Base-by-base conservation (phyloP, 1,140 invertebrate species). In the Drosophila orena region DNA sequence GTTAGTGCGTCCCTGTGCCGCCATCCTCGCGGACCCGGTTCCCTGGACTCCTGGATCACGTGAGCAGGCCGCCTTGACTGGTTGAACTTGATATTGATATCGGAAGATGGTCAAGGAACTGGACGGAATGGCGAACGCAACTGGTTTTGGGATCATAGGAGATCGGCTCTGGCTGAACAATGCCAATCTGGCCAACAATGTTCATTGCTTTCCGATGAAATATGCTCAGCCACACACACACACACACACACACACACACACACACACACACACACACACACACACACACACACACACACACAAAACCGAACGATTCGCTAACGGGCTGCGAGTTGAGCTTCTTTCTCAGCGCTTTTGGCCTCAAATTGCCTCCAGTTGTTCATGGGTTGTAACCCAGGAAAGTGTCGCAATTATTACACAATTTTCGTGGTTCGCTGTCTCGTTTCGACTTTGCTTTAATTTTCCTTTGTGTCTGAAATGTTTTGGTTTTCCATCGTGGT, bases 61-160 rank as follows among this genome's bases (percentile, higher is more conserved):
- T 58, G 60, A 56, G 75, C 76, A 54, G 75, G 59, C 44, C 61
- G 70, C 24, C 43, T 64, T 72, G 81, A 86, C 83, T 86, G 83
- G 83, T 86, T 89, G 84, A 86, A 86, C 83, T 86, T 86, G 83
- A 86, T 86, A 86, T 86, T 89, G 83, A 79, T 86, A 86, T 89
- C 64, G 84, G 61, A 73, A 57, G 73, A 72, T 61, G 72, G 65
- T 58, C 80, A 79, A 57, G 74, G 76, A 75, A 86, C 81, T 85
- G 73, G 59, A 58, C 47, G 47, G 47, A 73, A 68, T 47, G 49
- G 49, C 15, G 52, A 68, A 47, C 49, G 37, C 69, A 86, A 86
- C 81, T 61, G 66, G 79, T 88, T 86, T 79, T 50, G 22, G 57
- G 34, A 68, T 53, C 57, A 56, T 76, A 64, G 47, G 52, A 57